Evolutionary conservation across 2,888 invertebrate species (phyloP), one percentile per base, ranked within the genome.

Genomic region (Pristionchus exspectatus): DNA sequence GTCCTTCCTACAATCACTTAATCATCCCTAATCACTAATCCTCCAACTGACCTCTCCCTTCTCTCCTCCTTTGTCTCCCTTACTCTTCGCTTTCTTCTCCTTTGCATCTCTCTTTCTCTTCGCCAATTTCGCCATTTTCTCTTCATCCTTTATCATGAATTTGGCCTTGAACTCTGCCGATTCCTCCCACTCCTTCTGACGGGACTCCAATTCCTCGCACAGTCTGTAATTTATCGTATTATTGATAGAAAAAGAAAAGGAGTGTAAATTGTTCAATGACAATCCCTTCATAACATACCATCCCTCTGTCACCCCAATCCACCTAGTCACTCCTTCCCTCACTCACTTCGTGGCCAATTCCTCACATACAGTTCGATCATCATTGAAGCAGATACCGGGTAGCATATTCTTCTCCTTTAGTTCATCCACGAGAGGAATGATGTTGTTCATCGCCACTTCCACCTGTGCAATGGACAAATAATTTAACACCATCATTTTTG

Each of bases 341-440:
- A 50, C 81, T 81, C 50, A 81, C 81, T 81, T 81, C 81, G n/a
- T 85, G 4, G 95, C 94, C 84, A 95, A 90, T 27, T 85, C 90
- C 88, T 95, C 94, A 77, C 94, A 95, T 5, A 94, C 91, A 44
- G 92, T 92, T 85, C 94, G 93, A 90, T 94, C 93, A 83, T 94
- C 94, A 87, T 94, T 94, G 93, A 94, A 94, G 87, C 94, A 95
- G 69, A 94, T 93, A 2, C 94, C 94, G 27, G 94, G 94, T 18
- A 94, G 90, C 91, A 93, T 94, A 44, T 91, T 91, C 77, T 92
- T 92, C 72, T 93, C 92, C 85, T 92, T 92, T 86, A 95, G 89
- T 63, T 94, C 91, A 50, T 94, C 94, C 50, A 94, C 90, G 69
- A 95, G 90, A 12, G 91, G 91, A 16, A 94, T 92, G 84, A 94